Conservation (phyloP, 2,888 invertebrate species). For the Hipparchia sbordonii region DNA sequence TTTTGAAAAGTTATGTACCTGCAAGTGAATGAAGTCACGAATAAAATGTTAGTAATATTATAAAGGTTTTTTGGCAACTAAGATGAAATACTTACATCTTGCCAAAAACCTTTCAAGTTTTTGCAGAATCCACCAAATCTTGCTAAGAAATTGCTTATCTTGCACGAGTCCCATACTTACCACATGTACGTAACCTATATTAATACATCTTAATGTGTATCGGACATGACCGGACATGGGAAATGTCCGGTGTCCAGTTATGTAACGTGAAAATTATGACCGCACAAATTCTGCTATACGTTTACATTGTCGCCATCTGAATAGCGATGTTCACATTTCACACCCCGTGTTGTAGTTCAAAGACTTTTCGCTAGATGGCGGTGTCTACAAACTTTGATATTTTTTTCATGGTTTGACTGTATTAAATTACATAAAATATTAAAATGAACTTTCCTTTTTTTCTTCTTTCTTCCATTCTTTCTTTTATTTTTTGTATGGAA, state of each 20-base stretch:
- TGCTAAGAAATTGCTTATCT: neutral
- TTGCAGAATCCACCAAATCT: neutral
- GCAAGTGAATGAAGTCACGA: no score
- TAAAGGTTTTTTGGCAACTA: no score
- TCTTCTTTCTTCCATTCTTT: neutral
- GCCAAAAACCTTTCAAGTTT: neutral
- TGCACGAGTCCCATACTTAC: neutral
- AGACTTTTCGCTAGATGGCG: constrained; percentile 27
- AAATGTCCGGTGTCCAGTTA: neutral
- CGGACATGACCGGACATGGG: neutral
- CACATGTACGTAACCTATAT: neutral
- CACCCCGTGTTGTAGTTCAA: constrained; percentile 17
- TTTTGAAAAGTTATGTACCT: no score
- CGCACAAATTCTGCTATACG: constrained; percentile 19
- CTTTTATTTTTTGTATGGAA: neutral
- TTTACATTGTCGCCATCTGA: constrained; percentile 40
- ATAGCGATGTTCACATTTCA: constrained; percentile 27
- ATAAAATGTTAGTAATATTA: no score
- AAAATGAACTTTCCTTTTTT: no score
- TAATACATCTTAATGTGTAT: neutral
- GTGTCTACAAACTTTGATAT: neutral
- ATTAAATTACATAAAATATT: neutral
- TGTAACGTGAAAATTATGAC: neutral
- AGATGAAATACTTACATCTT: neutral
- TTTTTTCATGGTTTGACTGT: no score